These are phyloP conservation scores for Tautogolabrus adspersus DNA, from an alignment of 2,113 vertebrate species.

Conservation along the genomic window DNA sequence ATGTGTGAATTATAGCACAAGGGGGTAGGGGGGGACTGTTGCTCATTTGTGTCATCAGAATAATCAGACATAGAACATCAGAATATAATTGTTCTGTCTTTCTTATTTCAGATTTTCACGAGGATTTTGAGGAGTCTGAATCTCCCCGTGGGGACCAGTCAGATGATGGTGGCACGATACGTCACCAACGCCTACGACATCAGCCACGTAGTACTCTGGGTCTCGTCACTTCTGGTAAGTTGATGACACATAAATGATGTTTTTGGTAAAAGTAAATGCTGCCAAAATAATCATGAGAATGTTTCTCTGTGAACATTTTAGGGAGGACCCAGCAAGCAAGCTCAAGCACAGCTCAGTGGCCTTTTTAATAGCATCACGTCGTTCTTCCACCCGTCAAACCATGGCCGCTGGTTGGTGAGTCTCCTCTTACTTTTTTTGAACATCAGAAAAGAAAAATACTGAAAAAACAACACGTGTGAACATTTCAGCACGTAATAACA, in stretches of 20 bases:
- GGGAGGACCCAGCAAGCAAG: conserved; percentile 96
- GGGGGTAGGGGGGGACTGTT: too few relatives aligned
- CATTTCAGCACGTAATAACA: too few relatives aligned
- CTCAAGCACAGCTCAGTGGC: conserved; percentile 93
- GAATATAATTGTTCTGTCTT: neutral
- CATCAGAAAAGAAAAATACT: neutral
- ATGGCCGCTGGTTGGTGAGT: conserved; percentile 98
- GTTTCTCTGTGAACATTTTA: conserved; percentile 68
- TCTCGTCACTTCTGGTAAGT: conserved; percentile 96
- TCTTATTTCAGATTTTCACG: conserved; percentile 92
- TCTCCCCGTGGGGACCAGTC: conserved; percentile 96
- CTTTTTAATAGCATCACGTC: conserved; percentile 97
- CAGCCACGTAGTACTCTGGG: conserved; percentile 95
- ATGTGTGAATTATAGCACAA: too few relatives aligned
- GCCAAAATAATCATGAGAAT: neutral
- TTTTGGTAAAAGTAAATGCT: neutral
- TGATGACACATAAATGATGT: neutral
- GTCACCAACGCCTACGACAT: conserved; percentile 96
- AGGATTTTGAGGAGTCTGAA: conserved; percentile 96
- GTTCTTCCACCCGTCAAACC: conserved; percentile 98
- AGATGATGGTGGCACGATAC: conserved; percentile 93
- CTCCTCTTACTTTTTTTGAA: neutral
- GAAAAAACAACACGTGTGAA: too few relatives aligned
- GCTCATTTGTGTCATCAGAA: too few relatives aligned
- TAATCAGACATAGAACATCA: too few relatives aligned